Evolutionary conservation across 2,888 invertebrate genomes (phyloP).

Genomic region (Ephialtes manifestator): DNA sequence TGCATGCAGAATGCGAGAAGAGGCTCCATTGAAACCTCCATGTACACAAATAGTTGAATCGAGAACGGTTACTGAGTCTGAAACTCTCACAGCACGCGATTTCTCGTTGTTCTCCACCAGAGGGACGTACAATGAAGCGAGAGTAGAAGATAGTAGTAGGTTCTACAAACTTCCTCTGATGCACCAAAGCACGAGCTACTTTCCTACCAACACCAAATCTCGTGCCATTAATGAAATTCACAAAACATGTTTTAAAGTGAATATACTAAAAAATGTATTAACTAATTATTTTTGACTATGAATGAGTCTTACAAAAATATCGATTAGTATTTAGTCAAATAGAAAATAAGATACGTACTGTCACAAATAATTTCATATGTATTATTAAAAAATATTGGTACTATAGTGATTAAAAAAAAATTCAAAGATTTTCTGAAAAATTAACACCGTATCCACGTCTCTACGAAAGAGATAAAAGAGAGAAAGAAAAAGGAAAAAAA

Average conservation of each 20-base stretch:
- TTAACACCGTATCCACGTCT: no score
- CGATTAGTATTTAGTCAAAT: no score
- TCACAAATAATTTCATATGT: no score
- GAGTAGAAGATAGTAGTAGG: not conserved
- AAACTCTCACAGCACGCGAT: constrained; percentile 45
- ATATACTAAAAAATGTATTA: not conserved
- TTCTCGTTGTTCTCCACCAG: constrained; percentile 21
- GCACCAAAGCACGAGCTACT: not conserved
- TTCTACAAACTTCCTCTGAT: not conserved
- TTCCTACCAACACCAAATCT: not conserved
- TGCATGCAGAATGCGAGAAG: constrained; percentile 17
- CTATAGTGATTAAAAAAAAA: no score
- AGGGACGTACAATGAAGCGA: constrained; percentile 17
- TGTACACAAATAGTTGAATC: constrained; percentile 62
- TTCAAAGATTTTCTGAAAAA: no score
- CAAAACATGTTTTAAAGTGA: not conserved
- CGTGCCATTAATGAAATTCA: not conserved
- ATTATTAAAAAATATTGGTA: no score
- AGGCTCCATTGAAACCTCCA: constrained; percentile 61
- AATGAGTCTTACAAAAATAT: no score
- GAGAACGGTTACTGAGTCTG: constrained; percentile 34
- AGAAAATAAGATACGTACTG: no score
- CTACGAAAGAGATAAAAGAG: no score
- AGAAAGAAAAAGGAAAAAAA: not conserved
- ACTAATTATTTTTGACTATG: no score